Evolutionary conservation across 2,888 invertebrate species (phyloP).

Genomic region (Athalia rosae): DNA sequence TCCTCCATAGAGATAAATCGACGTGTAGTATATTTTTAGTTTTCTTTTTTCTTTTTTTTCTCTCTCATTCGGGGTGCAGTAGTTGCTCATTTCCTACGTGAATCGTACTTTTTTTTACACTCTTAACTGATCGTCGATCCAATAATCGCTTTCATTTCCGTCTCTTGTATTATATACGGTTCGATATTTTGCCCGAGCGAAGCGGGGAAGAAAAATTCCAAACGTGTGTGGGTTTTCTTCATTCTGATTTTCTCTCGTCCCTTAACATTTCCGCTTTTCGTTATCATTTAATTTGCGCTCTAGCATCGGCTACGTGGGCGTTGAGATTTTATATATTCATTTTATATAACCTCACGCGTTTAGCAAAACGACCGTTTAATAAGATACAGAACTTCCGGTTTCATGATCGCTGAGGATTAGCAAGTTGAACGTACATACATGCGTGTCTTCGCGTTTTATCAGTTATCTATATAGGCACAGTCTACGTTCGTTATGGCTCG

Average conservation of each 20-base stretch:
- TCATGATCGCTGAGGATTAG: constrained; percentile 33
- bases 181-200: too few relatives aligned
- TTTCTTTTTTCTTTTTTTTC: constrained; percentile 20
- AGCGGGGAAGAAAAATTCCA: too few relatives aligned
- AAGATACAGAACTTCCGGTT: constrained; percentile 37
- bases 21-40: background rate
- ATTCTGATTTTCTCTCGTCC: too few relatives aligned
- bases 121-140: background rate
- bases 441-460: constrained; percentile 25
- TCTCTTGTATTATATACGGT: too few relatives aligned
- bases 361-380: background rate
- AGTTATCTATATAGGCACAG: constrained; percentile 17
- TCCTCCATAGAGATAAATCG: constrained; percentile 42
- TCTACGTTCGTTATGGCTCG: background rate
- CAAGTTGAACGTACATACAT: background rate
- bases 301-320: background rate
- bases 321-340: background rate
- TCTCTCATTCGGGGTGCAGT: background rate
- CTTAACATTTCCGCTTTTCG: too few relatives aligned
- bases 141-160: background rate
- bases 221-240: too few relatives aligned
- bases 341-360: background rate
- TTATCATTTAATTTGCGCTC: too few relatives aligned
- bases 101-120: constrained; percentile 7
- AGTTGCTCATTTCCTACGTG: constrained; percentile 44